phyloP scores from a whole-genome alignment of 2,113 vertebrate genomes.

The Ceyx cyanopectus region DNA sequence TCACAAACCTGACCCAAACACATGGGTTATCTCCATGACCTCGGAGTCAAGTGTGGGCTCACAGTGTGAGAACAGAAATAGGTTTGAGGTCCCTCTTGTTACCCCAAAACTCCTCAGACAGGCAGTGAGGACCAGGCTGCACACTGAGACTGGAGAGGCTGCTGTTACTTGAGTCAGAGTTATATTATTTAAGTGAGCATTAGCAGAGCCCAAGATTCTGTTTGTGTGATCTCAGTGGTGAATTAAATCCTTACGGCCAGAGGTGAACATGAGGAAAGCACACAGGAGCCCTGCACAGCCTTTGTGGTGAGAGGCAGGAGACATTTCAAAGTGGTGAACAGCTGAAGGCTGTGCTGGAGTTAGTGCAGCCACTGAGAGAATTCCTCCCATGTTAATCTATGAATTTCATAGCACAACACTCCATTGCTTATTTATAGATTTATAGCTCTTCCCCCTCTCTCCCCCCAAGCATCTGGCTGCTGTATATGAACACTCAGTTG shows the following conservation, averaged over 20 bases:
- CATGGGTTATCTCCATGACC: neutral
- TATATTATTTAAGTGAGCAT: neutral
- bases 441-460: neutral
- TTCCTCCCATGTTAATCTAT: neutral
- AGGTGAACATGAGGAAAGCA: neutral
- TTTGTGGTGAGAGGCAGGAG: neutral
- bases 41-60: neutral
- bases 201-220: neutral
- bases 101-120: neutral
- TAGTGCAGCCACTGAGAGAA: neutral
- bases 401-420: constrained; percentile 29
- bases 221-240: neutral
- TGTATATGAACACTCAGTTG: neutral
- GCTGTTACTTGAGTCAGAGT: neutral
- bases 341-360: neutral
- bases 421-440: constrained; percentile 37
- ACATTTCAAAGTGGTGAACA: neutral
- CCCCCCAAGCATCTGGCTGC: neutral
- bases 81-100: neutral
- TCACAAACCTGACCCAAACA: neutral
- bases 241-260: constrained; percentile 1
- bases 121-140: neutral
- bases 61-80: neutral
- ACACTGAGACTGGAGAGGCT: neutral
- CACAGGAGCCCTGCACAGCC: neutral